phyloP scores from a whole-genome alignment of 2,113 vertebrate species.

The Bubo blakistoni region DNA sequence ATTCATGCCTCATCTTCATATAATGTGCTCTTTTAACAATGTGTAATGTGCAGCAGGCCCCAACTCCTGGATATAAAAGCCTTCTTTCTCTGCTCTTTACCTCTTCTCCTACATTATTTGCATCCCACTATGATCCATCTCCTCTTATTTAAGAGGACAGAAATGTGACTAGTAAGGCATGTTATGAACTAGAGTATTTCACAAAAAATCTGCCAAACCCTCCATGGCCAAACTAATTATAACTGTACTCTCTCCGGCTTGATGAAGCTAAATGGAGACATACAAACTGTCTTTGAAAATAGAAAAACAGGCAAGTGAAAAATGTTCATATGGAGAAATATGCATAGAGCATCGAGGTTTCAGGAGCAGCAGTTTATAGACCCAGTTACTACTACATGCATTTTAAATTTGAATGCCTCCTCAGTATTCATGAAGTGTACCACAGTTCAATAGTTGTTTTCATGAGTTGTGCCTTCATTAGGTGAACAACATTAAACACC shows the following conservation, averaged over 20 bases:
- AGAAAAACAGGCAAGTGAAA: slow-evolving; percentile 34
- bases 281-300: slow-evolving; percentile 51
- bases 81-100: neutral
- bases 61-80: neutral
- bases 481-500: slow-evolving; percentile 74
- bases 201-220: slow-evolving; percentile 17
- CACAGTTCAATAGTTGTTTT: slow-evolving; percentile 71
- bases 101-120: neutral
- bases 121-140: slow-evolving; percentile 16
- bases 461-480: slow-evolving; percentile 72
- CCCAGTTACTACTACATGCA: slow-evolving; percentile 36
- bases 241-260: slow-evolving; percentile 8
- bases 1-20: neutral
- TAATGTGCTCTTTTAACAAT: neutral
- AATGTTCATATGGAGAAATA: slow-evolving; percentile 35
- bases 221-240: slow-evolving; percentile 48
- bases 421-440: slow-evolving; percentile 67
- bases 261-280: slow-evolving; percentile 48
- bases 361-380: slow-evolving; percentile 46
- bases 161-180: slow-evolving; percentile 55
- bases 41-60: neutral
- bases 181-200: slow-evolving; percentile 32
- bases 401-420: slow-evolving; percentile 60
- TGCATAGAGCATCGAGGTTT: neutral
- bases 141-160: slow-evolving; percentile 43